phyloP scores from a whole-genome alignment of 2,113 vertebrate genomes.

The Panthera tigris region DNA sequence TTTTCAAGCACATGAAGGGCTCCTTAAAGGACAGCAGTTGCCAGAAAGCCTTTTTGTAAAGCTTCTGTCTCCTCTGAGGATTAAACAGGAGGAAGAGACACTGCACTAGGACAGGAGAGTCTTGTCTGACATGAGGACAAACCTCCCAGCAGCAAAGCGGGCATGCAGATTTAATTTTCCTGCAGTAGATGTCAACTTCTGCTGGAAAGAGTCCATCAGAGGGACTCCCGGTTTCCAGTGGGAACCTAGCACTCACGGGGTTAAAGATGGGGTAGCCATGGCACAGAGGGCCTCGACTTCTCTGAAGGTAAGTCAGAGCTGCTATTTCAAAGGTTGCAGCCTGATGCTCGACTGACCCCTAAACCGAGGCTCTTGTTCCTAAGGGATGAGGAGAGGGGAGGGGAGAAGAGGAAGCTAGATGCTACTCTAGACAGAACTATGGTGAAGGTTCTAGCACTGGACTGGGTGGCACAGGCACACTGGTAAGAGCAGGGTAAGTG shows the following conservation, averaged over 20 bases:
- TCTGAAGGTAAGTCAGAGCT: background rate
- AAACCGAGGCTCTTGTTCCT: background rate
- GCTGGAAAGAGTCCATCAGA: background rate
- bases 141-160: background rate
- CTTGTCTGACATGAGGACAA: background rate
- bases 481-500: background rate
- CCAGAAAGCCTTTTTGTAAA: background rate
- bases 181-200: background rate
- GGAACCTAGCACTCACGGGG: background rate
- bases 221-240: background rate
- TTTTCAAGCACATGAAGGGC: background rate
- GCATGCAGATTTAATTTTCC: background rate
- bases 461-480: background rate
- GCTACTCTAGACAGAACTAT: fast-evolving
- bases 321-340: background rate
- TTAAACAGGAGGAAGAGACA: background rate
- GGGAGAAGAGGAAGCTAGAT: background rate
- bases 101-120: background rate
- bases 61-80: background rate
- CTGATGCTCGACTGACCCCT: fast-evolving
- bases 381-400: background rate
- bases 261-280: background rate
- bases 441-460: fast-evolving
- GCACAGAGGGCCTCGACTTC: background rate
- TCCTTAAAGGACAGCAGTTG: background rate